These are phyloP conservation scores for Ophraella communa DNA, from an alignment of 2,888 invertebrate genomes.

Conservation along the genomic window DNA sequence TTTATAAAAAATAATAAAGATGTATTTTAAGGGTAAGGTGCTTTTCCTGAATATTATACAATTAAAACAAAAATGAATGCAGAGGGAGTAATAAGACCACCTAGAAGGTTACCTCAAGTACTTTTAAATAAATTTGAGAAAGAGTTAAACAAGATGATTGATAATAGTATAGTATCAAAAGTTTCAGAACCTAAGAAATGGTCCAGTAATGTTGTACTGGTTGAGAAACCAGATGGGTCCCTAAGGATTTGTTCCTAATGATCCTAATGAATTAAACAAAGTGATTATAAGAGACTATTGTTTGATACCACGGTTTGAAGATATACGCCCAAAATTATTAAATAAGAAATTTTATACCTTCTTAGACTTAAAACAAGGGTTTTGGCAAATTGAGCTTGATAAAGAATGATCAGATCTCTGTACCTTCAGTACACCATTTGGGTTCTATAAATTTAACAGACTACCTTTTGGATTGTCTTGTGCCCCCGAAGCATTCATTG, in stretches of 20 bases:
- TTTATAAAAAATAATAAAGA: neutral
- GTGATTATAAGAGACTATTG: too few species aligned
- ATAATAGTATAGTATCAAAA: too few species aligned
- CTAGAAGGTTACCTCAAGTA: neutral
- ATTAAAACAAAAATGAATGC: neutral
- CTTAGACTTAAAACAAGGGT: too few species aligned
- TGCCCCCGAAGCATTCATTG: too few species aligned
- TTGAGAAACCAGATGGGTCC: neutral
- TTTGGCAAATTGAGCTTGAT: too few species aligned
- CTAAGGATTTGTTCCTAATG: neutral
- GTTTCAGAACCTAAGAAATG: neutral
- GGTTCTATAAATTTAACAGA: too few species aligned
- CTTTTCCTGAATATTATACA: neutral
- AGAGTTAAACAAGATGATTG: neutral
- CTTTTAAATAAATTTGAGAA: neutral
- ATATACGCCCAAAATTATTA: too few species aligned
- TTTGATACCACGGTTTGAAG: too few species aligned
- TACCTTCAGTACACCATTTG: too few species aligned
- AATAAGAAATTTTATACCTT: too few species aligned
- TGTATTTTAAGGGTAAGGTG: neutral
- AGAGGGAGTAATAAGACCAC: neutral
- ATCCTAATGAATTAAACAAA: neutral
- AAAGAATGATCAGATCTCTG: too few species aligned
- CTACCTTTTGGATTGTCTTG: too few species aligned
- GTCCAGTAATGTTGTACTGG: neutral